Evolutionary conservation across 2,888 invertebrate species (phyloP), one percentile per base, ranked within the genome.

Genomic region (Schrankia costaestrigalis): DNA sequence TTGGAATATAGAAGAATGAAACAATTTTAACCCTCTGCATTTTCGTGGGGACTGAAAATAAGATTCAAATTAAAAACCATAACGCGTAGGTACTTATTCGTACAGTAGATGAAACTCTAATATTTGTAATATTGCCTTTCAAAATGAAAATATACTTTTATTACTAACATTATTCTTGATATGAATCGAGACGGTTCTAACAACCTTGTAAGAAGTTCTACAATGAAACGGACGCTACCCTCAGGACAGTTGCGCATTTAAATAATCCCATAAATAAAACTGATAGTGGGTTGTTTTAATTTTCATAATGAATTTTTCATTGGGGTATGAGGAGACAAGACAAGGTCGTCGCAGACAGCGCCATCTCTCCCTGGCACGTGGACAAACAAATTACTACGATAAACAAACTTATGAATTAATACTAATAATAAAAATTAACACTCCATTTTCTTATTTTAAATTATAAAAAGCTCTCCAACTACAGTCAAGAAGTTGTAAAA

Each of bases 281-380:
- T 45, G 32, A 36, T 41, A 46, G 41, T 48, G 30, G 34, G 17
- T 32, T 17, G 27, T 47, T 59, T 56, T 62, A 57, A 63, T 63
- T 61, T 64, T 42, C 27, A 42, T 67, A 63, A 61, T 60, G 53
- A 56, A 45, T 48, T 51, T 39, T 53, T 56, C 46, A 46, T 46
- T 37, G 47, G 33, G 34, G 40, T 42, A 33, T 49, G 37, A 37
- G 25, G 26, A 40, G 40, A 26, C 64, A 66, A 68, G 71, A n/a
- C n/a, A n/a, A n/a, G n/a, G n/a, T n/a, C n/a, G 64, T 52, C 63
- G 44, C 25, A 15, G 29, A 36, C 38, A 40, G 64, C 33, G 56
- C 62, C 53, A 59, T 73, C 73, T 46, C 73, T 18, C 6, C 31
- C 31, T 65, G 70, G 69, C 56, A 74, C 75, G 51, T 47, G 44